Evolutionary conservation across 2,888 invertebrate genomes (phyloP).

Genomic region (Drosophila parthenogenetica): DNA sequence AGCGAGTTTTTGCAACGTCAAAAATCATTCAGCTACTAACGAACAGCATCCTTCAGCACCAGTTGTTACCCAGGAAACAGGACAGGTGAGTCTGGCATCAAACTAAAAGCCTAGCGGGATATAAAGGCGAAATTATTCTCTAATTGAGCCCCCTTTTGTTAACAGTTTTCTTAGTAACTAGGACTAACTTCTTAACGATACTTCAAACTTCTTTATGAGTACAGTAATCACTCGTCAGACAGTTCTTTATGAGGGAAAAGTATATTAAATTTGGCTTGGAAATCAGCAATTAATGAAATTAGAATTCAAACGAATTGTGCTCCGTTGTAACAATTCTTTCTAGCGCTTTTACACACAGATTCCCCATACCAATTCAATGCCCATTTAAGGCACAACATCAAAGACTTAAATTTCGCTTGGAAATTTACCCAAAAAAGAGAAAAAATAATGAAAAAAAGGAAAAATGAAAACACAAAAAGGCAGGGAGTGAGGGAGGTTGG

Average conservation of each 20-base stretch:
- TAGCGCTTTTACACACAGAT: background rate
- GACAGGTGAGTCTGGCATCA: conserved; percentile 35
- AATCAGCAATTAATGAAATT: background rate
- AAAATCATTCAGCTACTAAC: conserved; percentile 31
- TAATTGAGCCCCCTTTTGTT: too few relatives aligned
- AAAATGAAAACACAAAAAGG: background rate
- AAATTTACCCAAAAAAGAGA: background rate
- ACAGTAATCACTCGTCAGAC: too few relatives aligned
- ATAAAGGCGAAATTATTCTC: background rate
- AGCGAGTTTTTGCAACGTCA: conserved; percentile 50
- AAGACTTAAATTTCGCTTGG: conserved; percentile 7
- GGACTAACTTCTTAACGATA: too few relatives aligned
- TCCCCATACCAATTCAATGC: background rate
- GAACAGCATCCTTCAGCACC: conserved; percentile 34
- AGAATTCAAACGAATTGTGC: background rate
- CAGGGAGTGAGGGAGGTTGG: background rate
- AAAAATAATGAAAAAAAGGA: background rate
- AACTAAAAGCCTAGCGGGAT: background rate
- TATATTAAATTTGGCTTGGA: background rate
- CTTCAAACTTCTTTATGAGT: too few relatives aligned
- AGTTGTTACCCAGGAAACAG: conserved; percentile 37
- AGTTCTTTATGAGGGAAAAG: background rate
- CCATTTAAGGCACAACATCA: conserved; percentile 10
- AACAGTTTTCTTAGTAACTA: background rate
- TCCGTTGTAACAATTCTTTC: background rate